These are phyloP conservation scores for Onychomys leucogaster DNA, from an alignment of 2,797 vertebrate species.

Conservation along the genomic window DNA sequence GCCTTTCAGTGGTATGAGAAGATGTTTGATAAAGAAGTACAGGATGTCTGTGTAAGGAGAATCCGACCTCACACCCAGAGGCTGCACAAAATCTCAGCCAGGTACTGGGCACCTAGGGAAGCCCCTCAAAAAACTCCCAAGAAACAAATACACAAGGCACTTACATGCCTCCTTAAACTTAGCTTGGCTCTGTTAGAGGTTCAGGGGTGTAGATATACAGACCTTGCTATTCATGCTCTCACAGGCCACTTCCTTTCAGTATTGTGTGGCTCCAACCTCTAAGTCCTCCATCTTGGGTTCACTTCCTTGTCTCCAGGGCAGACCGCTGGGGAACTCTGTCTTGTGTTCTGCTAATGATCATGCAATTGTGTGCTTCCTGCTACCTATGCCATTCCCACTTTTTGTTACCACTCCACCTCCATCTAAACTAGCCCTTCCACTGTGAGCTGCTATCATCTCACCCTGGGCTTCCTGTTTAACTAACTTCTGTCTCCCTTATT, in stretches of 20 bases:
- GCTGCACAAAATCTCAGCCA: background rate
- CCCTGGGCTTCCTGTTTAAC: background rate
- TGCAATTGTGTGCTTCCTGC: background rate
- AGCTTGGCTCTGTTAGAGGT: background rate
- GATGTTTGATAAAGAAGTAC: background rate
- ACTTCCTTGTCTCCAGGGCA: background rate
- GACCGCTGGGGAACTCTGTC: background rate
- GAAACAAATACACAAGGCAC: background rate
- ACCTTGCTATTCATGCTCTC: background rate
- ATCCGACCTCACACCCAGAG: background rate
- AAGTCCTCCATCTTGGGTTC: background rate
- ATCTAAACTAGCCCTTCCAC: background rate
- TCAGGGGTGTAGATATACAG: background rate
- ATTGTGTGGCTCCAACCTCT: background rate
- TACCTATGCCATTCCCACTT: accelerated
- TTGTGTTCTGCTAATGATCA: background rate
- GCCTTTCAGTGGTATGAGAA: background rate
- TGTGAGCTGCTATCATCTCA: background rate
- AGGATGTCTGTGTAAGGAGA: background rate
- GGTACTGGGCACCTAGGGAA: background rate
- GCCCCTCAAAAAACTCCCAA: background rate
- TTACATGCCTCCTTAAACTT: background rate
- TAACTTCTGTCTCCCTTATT: background rate
- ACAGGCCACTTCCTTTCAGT: background rate
- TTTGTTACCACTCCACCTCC: background rate